A percentile compares a stretch with the other conserved stretches of the same genome.
Conservation (phyloP, 2,113 vertebrate genomes). For the Spermophilus dauricus region DNA sequence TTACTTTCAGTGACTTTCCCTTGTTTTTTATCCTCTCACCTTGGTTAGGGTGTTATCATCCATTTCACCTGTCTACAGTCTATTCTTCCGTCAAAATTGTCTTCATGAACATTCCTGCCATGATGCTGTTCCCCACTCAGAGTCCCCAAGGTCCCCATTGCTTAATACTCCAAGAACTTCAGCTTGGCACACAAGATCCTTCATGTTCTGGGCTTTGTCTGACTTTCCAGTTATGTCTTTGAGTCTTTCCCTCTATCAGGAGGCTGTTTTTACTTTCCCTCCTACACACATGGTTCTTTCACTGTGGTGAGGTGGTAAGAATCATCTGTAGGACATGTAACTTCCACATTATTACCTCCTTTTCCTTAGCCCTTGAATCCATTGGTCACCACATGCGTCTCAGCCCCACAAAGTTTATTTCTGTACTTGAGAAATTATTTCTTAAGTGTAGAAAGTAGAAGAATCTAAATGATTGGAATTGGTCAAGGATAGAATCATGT, state of each 20-base stretch:
- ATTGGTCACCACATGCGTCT: not conserved
- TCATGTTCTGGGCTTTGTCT: not conserved
- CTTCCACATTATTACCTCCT: not conserved
- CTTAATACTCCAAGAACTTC: not conserved
- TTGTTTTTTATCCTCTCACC: not conserved
- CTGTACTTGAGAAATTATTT: conserved; percentile 16
- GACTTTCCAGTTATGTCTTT: not conserved
- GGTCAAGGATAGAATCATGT: not conserved
- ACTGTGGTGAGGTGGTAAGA: not conserved
- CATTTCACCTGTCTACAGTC: not conserved
- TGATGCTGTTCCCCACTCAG: not conserved
- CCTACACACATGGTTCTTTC: not conserved
- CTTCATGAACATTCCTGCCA: not conserved
- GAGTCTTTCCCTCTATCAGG: not conserved
- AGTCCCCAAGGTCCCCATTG: not conserved
- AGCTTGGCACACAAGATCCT: not conserved
- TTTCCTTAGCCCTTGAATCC: not conserved
- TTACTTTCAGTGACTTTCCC: not conserved
- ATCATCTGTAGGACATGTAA: not conserved
- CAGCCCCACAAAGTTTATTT: conserved; percentile 22
- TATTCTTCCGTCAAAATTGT: not conserved
- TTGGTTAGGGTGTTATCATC: not conserved
- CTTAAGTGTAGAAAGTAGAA: not conserved
- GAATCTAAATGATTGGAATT: not conserved
- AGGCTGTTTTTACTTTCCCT: not conserved